Conservation (phyloP, 2,113 vertebrate genomes). For the Puma concolor region DNA sequence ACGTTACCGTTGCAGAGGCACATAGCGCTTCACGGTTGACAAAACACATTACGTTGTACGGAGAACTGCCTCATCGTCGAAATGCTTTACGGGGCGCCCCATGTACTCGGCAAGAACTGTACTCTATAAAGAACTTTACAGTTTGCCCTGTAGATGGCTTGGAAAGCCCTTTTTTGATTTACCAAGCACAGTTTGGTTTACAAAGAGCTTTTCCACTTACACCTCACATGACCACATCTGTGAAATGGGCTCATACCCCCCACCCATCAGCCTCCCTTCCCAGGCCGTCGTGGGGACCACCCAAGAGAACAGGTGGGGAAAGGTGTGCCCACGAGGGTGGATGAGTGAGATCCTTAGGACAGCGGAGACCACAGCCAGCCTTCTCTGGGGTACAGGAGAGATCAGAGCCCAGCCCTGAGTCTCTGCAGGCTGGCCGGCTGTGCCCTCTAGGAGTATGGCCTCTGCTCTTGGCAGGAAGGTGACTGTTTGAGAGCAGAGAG, state of each 20-base stretch:
- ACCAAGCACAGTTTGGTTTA: not conserved
- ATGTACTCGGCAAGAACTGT: not conserved
- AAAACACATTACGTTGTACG: fast-evolving
- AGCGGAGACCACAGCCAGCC: not conserved
- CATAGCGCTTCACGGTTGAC: fast-evolving
- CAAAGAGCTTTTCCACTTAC: not conserved
- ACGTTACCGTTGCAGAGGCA: fast-evolving
- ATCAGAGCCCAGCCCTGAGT: not conserved
- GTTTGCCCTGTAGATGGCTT: fast-evolving
- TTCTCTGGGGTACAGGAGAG: too few species aligned
- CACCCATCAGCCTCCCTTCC: not conserved
- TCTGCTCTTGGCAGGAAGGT: not conserved
- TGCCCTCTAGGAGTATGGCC: not conserved
- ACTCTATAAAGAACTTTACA: not conserved
- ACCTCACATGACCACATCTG: not conserved
- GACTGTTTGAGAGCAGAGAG: not conserved
- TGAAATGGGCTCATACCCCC: not conserved
- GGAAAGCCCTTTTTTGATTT: not conserved
- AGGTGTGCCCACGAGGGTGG: not conserved
- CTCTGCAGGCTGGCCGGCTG: not conserved
- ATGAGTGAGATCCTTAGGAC: fast-evolving
- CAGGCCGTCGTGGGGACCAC: not conserved
- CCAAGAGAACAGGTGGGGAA: fast-evolving
- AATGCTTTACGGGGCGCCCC: fast-evolving
- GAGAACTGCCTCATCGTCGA: fast-evolving